Evolutionary conservation across 1,140 invertebrate genomes (phyloP).

Genomic region (Brachionus rotundiformis): DNA sequence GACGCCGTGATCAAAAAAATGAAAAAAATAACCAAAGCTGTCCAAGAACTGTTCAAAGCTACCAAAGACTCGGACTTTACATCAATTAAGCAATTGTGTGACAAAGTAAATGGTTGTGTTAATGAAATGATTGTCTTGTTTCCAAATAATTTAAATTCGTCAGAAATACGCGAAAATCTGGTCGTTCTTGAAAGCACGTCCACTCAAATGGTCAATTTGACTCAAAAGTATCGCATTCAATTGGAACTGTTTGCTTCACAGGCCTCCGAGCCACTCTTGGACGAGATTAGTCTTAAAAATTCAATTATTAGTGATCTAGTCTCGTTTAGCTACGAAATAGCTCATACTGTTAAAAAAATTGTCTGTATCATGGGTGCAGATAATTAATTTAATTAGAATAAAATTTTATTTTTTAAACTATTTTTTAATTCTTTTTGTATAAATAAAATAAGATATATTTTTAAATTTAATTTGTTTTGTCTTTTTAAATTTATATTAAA

Average conservation of each 20-base stretch:
- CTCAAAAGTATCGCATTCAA: neutral
- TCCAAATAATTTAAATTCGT: conserved; percentile 25
- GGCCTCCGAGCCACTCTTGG: neutral
- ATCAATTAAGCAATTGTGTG: neutral
- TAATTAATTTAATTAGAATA: neutral
- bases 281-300: conserved; percentile 32
- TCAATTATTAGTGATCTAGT: conserved; percentile 37
- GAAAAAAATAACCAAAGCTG: conserved; percentile 52
- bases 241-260: conserved; percentile 4
- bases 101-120: conserved; percentile 30
- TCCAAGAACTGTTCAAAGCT: conserved; percentile 51
- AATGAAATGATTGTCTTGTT: conserved; percentile 50
- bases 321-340: conserved; percentile 50
- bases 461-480: too few species aligned
- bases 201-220: neutral
- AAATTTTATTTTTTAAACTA: neutral
- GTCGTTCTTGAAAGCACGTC: neutral
- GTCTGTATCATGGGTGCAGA: conserved; percentile 46
- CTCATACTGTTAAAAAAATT: conserved; percentile 47
- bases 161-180: neutral
- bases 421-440: conserved; percentile 21
- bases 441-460: too few species aligned
- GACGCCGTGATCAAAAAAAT: conserved; percentile 49
- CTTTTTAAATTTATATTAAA: neutral
- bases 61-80: conserved; percentile 37